Base-by-base conservation (phyloP, 1,140 invertebrate genomes). In the Rhagoletis pomonella region DNA sequence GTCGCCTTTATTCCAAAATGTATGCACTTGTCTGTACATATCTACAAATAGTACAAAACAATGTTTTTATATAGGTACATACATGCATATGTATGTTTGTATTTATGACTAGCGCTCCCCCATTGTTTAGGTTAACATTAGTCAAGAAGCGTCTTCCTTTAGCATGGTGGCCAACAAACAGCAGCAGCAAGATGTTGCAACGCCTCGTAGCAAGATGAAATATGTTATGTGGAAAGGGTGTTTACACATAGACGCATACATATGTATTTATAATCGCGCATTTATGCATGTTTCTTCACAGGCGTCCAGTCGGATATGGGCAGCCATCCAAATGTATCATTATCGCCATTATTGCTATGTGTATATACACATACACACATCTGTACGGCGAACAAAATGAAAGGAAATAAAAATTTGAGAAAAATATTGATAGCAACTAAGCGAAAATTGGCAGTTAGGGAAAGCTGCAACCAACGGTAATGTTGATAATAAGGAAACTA, bases 251-350 rank as follows among this genome's bases (percentile, higher is more conserved):
- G 6, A 62, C 47, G 14, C 17, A 73, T 42, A 47, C 3, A 65
- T 39, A 86, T 14, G 29, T 6, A 17, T 44, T 10, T 67, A 29
- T 86, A 67, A 14, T 29, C 42, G n/a, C 65, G 19, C 29, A 29
- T 9, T 58, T 59, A 77, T n/a, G 55, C 55, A 73, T 87, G 39
- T 29, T 29, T 29, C 47, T 58, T 58, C 73, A 65, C 4, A 64
- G 67, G 44, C 59, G 19, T 47, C n/a, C 58, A 85, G 77, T 65
- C 81, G 81, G 64, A 87, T 87, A 85, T 87, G 87, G 87, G 87
- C 87, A 87, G 65, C 87, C 58, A 87, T 87, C 87, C 87, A 87
- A 87, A 87, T 87, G 62, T 81, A 87, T 87, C 67, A 81, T 81
- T 81, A 81, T 85, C 60, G 47, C 65, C 39, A 85, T 87, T 85